These are phyloP conservation scores for Phymanthus crucifer DNA, from an alignment of 92 coral and sea anemone species.

Conservation along the genomic window DNA sequence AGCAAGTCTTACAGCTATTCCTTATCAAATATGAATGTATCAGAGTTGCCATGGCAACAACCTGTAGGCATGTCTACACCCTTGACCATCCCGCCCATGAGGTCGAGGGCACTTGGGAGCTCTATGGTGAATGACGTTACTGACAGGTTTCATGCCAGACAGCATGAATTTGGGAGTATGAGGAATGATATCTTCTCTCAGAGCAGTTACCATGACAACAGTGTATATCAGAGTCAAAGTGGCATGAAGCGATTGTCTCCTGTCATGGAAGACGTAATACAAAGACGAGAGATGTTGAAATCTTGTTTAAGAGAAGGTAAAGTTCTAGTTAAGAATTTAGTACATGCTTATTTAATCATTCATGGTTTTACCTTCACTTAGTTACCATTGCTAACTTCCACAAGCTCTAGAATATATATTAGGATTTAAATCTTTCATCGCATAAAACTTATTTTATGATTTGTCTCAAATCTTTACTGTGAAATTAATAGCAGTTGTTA, in stretches of 20 bases:
- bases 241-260: conserved; percentile 53
- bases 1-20: conserved; percentile 12
- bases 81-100: conserved; percentile 27
- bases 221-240: conserved; percentile 7
- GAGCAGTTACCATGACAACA: conserved; percentile 22
- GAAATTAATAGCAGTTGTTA: too few relatives aligned
- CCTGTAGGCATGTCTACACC: conserved; percentile 91
- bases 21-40: conserved; percentile 31
- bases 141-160: background rate
- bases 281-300: conserved; percentile 50
- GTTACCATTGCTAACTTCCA: too few relatives aligned
- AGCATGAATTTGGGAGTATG: background rate
- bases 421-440: too few relatives aligned
- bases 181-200: background rate
- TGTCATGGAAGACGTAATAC: conserved; percentile 65
- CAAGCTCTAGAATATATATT: too few relatives aligned
- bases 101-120: conserved; percentile 32
- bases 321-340: too few relatives aligned
- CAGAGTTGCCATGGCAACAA: conserved; percentile 66
- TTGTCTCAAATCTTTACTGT: too few relatives aligned
- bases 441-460: too few relatives aligned
- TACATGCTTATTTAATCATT: too few relatives aligned
- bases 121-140: conserved; percentile 28
- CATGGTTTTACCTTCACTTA: too few relatives aligned
- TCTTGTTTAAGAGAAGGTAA: conserved; percentile 52